These are phyloP conservation scores for Nibea coibor DNA, from an alignment of 2,113 vertebrate species.

Conservation along the genomic window DNA sequence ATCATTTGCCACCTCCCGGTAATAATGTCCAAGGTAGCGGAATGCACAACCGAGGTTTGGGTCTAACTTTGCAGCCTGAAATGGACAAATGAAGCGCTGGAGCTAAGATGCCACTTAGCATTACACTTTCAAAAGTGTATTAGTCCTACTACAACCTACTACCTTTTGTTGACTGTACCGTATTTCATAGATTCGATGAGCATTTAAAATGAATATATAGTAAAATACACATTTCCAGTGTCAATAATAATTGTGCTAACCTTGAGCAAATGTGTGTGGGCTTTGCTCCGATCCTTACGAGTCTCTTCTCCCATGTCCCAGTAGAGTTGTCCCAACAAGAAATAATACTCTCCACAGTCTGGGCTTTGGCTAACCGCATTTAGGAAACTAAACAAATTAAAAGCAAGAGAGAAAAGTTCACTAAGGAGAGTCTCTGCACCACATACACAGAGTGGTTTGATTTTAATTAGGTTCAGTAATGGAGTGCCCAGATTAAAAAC, in stretches of 20 bases:
- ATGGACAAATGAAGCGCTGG: conserved; percentile 45
- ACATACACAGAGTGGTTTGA: neutral
- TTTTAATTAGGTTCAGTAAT: neutral
- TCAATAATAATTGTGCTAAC: conserved; percentile 71
- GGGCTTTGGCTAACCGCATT: conserved; percentile 85
- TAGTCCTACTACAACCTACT: neutral
- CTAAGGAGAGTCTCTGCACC: neutral
- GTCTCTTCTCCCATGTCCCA: conserved; percentile 94
- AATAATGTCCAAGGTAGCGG: conserved; percentile 92
- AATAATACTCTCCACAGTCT: conserved; percentile 88
- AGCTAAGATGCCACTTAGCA: neutral
- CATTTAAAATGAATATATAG: neutral
- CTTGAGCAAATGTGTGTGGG: conserved; percentile 92
- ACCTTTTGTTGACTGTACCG: neutral
- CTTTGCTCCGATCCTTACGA: conserved; percentile 90
- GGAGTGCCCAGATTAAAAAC: neutral
- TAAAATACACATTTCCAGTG: neutral
- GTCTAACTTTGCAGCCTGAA: conserved; percentile 94
- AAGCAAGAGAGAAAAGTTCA: neutral
- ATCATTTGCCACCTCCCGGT: conserved; percentile 89
- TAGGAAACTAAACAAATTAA: conserved; percentile 84
- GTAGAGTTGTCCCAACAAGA: conserved; percentile 89
- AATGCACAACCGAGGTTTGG: conserved; percentile 88
- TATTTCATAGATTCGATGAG: neutral
- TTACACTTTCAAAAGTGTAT: neutral